phyloP scores from a whole-genome alignment of 64 coral and sea anemone species.

The Stichodactyla mertensii region DNA sequence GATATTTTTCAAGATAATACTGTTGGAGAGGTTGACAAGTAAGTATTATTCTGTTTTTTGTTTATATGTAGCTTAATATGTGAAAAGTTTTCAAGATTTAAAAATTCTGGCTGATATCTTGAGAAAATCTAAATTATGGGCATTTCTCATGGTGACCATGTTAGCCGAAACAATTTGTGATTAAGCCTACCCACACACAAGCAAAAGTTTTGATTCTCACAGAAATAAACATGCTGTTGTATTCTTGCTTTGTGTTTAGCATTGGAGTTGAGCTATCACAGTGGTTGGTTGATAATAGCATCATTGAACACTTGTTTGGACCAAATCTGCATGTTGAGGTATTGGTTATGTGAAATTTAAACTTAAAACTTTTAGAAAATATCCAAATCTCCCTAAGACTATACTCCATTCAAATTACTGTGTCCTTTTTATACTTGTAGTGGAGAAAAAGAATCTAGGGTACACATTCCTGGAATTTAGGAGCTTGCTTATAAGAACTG shows the following conservation, averaged over 20 bases:
- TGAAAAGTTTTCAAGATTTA: no score
- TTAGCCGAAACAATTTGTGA: no score
- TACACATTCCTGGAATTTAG: no score
- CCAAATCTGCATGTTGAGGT: slow-evolving; percentile 99
- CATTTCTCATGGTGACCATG: no score
- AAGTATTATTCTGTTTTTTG: neutral
- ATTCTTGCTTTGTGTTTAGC: slow-evolving; percentile 24
- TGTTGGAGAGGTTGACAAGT: slow-evolving; percentile 75
- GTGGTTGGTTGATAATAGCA: slow-evolving; percentile 91
- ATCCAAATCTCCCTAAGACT: no score
- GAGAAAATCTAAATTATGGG: no score
- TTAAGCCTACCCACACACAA: no score
- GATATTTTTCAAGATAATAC: slow-evolving; percentile 90
- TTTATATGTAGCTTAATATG: no score
- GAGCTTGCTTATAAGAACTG: neutral
- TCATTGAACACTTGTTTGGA: slow-evolving; percentile 98
- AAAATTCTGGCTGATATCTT: no score
- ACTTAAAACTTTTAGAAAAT: neutral
- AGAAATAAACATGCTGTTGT: neutral
- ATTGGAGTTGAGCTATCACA: slow-evolving; percentile 79
- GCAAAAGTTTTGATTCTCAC: neutral
- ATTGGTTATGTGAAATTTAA: neutral
- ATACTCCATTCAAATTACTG: no score
- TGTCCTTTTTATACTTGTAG: no score
- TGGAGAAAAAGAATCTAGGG: no score